Evolutionary conservation across 1,140 invertebrate genomes (phyloP).

Genomic region (Dendrolimus punctatus): DNA sequence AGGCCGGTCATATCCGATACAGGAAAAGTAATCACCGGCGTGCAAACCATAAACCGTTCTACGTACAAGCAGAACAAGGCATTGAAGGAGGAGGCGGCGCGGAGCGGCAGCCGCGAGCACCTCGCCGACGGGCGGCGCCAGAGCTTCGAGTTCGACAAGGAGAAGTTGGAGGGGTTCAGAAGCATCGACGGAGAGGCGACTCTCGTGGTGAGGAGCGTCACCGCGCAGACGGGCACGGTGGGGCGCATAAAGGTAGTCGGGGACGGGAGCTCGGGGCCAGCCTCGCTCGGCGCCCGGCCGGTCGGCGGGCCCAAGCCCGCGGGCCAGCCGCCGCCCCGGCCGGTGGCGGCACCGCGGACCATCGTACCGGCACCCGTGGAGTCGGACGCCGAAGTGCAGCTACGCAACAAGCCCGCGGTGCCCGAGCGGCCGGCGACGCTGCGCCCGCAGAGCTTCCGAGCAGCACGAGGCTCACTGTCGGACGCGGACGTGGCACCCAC

Average conservation of each 20-base stretch:
- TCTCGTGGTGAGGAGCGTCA: constrained; percentile 45
- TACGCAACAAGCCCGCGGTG: constrained; percentile 77
- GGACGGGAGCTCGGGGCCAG: constrained; percentile 30
- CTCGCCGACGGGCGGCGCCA: constrained; percentile 54
- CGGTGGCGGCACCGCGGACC: constrained; percentile 71
- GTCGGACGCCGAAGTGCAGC: constrained; percentile 33
- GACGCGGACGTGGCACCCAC: constrained; percentile 51
- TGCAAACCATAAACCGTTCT: constrained; percentile 68
- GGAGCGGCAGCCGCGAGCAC: constrained; percentile 56
- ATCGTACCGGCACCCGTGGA: constrained; percentile 41
- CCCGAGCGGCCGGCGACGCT: constrained; percentile 81
- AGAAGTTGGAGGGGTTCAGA: constrained; percentile 29
- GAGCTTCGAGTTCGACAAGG: constrained; percentile 64
- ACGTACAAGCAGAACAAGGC: constrained; percentile 63
- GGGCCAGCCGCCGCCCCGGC: constrained; percentile 42
- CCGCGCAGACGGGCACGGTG: constrained; percentile 45
- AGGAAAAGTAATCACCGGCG: constrained; percentile 59
- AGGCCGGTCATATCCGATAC: constrained; percentile 65
- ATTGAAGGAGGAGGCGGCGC: constrained; percentile 44
- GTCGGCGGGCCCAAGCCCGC: constrained; percentile 16
- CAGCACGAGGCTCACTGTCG: constrained; percentile 35
- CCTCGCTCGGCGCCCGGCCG: constrained; percentile 28
- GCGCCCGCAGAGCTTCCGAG: constrained; percentile 73
- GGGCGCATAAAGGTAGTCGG: constrained; percentile 47
- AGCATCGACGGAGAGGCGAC: constrained; percentile 21